These are phyloP conservation scores for Orthochromis malagaraziensis DNA, from an alignment of 2,113 vertebrate genomes.

Conservation along the genomic window DNA sequence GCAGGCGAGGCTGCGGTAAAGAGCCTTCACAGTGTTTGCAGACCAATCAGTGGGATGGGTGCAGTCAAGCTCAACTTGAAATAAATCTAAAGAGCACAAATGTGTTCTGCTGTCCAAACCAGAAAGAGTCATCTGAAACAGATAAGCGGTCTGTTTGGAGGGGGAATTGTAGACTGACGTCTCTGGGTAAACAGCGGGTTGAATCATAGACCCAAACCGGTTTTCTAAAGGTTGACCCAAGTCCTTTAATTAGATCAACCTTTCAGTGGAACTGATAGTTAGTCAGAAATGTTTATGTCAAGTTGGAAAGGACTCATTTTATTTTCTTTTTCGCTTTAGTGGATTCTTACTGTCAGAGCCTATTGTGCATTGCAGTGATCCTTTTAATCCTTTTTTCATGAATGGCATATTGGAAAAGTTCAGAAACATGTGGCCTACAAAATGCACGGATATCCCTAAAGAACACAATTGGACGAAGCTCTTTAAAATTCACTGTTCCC, in stretches of 20 bases:
- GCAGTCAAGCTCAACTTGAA: background rate
- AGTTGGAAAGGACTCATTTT: background rate
- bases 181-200: background rate
- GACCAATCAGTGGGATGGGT: background rate
- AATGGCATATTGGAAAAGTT: background rate
- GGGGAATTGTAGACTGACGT: background rate
- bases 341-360: background rate
- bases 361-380: background rate
- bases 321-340: background rate
- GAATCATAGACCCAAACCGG: background rate
- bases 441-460: background rate
- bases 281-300: background rate
- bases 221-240: background rate
- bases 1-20: background rate
- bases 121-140: background rate
- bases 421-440: background rate
- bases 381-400: background rate
- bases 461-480: background rate
- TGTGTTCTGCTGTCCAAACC: background rate
- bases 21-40: background rate
- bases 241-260: slow-evolving; percentile 7
- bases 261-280: background rate
- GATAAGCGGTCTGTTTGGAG: background rate
- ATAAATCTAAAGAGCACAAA: background rate
- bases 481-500: background rate